These are phyloP conservation scores for Allophyes oxyacanthae DNA, from an alignment of 2,888 invertebrate genomes.

Conservation along the genomic window DNA sequence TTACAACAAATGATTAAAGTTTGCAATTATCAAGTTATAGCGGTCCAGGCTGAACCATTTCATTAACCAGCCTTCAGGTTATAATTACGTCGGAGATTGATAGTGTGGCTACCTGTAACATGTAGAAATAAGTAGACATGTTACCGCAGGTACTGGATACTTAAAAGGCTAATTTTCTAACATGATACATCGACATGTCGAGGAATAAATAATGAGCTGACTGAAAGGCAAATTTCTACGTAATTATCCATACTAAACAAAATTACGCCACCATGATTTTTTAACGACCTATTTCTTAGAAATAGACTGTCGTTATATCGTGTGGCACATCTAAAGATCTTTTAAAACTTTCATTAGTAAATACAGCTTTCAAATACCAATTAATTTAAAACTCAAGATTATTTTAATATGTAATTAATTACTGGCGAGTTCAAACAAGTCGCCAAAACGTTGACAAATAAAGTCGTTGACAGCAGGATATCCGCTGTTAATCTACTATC, in stretches of 20 bases:
- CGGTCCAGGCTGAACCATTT: slow-evolving; percentile 41
- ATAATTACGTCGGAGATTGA: slow-evolving; percentile 63
- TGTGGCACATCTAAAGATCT: slow-evolving; percentile 14
- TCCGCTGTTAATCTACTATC: slow-evolving; percentile 60
- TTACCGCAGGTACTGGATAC: slow-evolving; percentile 13
- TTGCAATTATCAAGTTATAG: slow-evolving; percentile 49
- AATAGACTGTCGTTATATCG: slow-evolving; percentile 43
- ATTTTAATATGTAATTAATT: slow-evolving; percentile 40
- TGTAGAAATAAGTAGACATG: slow-evolving; percentile 27
- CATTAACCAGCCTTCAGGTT: slow-evolving; percentile 47
- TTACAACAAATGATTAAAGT: slow-evolving; percentile 37
- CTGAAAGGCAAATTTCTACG: slow-evolving; percentile 16
- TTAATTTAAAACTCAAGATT: slow-evolving; percentile 29
- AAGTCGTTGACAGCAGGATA: slow-evolving; percentile 63
- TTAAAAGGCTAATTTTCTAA: slow-evolving; percentile 21
- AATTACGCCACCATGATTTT: slow-evolving; percentile 17
- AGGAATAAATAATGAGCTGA: slow-evolving; percentile 5
- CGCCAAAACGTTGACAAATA: slow-evolving; percentile 59
- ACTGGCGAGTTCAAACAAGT: slow-evolving; percentile 55
- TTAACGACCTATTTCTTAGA: slow-evolving; percentile 39
- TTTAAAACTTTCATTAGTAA: slow-evolving; percentile 32
- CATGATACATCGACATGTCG: slow-evolving; percentile 26
- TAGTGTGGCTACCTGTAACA: slow-evolving; percentile 37
- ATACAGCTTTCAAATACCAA: slow-evolving; percentile 40
- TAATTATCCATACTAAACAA: slow-evolving; percentile 11